phyloP scores from a whole-genome alignment of 2,797 vertebrate genomes.

The Monodelphis domestica region DNA sequence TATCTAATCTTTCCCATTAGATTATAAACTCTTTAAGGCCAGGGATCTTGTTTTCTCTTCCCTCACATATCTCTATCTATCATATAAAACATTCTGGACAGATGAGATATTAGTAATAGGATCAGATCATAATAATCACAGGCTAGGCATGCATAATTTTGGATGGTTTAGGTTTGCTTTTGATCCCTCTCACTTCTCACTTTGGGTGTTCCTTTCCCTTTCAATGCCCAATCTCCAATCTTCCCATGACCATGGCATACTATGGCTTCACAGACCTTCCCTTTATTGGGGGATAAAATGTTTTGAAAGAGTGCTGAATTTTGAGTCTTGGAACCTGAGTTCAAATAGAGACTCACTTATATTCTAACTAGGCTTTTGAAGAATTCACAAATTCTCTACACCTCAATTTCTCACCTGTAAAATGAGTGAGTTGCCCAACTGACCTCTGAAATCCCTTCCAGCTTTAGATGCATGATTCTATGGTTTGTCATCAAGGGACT shows the following conservation, averaged over 20 bases:
- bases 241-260: neutral
- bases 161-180: neutral
- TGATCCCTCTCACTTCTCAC: neutral
- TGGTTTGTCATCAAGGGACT: neutral
- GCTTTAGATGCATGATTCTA: neutral
- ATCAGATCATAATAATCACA: neutral
- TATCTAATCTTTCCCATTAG: neutral
- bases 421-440: neutral
- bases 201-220: neutral
- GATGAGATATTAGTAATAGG: neutral
- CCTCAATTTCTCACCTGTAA: neutral
- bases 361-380: neutral
- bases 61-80: neutral
- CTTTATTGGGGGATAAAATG: neutral
- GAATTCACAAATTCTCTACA: neutral
- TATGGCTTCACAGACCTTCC: neutral
- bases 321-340: neutral
- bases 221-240: neutral
- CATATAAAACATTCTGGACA: neutral
- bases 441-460: neutral
- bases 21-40: neutral
- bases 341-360: neutral
- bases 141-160: neutral
- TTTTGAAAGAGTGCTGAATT: neutral
- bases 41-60: neutral